Percentiles rank a stretch among this genome's conserved stretches.
These are phyloP conservation scores for Vesta saturnalis DNA, from an alignment of 2,888 invertebrate genomes.

Conservation along the genomic window DNA sequence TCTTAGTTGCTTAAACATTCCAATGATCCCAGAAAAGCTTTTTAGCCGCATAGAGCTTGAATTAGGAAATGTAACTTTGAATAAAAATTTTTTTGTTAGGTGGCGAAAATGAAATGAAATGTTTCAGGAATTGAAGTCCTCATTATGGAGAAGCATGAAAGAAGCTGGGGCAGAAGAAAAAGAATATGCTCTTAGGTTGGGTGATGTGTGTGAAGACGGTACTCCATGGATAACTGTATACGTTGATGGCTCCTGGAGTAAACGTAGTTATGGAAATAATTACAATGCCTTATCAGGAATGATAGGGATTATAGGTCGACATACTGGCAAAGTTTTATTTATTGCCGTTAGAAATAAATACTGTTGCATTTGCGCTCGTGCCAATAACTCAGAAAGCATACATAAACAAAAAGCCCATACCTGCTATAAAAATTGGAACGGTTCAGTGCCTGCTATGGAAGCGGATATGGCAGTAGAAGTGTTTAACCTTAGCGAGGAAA, in stretches of 20 bases:
- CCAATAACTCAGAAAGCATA: neutral
- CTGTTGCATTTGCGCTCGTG: neutral
- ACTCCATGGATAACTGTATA: neutral
- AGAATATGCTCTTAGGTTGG: too few species aligned
- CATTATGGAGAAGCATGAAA: neutral
- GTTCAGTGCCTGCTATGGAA: neutral
- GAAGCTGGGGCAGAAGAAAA: neutral
- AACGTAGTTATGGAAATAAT: neutral
- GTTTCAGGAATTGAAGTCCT: neutral
- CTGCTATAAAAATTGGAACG: neutral
- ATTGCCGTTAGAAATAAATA: neutral
- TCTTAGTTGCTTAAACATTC: too few species aligned
- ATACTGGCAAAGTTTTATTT: neutral
- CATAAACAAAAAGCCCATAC: neutral
- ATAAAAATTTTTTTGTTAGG: neutral
- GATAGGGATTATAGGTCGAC: neutral
- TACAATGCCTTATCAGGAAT: neutral
- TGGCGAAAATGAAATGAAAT: neutral
- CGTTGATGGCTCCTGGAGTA: neutral
- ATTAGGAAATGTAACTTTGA: neutral
- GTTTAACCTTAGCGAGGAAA: neutral
- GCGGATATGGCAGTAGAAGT: neutral
- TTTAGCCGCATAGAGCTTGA: neutral
- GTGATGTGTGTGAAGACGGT: too few species aligned
- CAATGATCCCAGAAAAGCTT: neutral